Percentiles rank a stretch among this genome's conserved stretches.
These are phyloP conservation scores for Rhizoglyphus robini DNA, from an alignment of 1,140 invertebrate genomes.

Conservation along the genomic window DNA sequence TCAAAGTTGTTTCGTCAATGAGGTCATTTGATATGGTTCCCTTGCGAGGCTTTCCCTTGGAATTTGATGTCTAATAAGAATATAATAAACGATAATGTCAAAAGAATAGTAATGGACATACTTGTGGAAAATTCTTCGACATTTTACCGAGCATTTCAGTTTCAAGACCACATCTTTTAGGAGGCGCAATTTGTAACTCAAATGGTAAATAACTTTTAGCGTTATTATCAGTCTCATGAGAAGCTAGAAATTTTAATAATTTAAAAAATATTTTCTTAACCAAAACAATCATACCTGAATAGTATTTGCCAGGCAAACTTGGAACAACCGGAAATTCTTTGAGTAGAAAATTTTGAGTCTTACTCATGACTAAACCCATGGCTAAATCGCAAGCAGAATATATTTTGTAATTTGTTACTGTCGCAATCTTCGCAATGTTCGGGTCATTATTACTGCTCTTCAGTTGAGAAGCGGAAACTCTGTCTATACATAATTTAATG, in stretches of 20 bases:
- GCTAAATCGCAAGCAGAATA: slow-evolving; percentile 90
- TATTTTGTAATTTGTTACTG: slow-evolving; percentile 54
- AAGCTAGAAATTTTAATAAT: slow-evolving; percentile 21
- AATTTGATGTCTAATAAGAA: neutral
- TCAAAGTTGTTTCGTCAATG: neutral
- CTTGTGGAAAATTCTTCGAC: slow-evolving; percentile 21
- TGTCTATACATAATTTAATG: slow-evolving; percentile 32
- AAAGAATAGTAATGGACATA: neutral
- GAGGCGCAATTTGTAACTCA: slow-evolving; percentile 31
- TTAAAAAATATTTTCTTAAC: slow-evolving; percentile 24
- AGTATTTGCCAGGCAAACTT: slow-evolving; percentile 36
- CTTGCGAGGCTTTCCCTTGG: neutral
- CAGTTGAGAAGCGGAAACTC: slow-evolving; percentile 2
- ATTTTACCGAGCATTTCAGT: slow-evolving; percentile 23
- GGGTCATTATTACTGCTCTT: slow-evolving; percentile 8
- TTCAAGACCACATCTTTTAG: slow-evolving; percentile 28
- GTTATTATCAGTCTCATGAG: slow-evolving; percentile 25
- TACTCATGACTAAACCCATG: slow-evolving; percentile 68
- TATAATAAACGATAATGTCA: no score
- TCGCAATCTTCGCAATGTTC: slow-evolving; percentile 12
- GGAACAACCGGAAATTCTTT: slow-evolving; percentile 73
- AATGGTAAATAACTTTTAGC: slow-evolving; percentile 32
- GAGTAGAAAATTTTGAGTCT: slow-evolving; percentile 70
- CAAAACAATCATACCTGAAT: slow-evolving; percentile 32
- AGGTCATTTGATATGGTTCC: slow-evolving; percentile 4